Evolutionary conservation across 2,888 invertebrate species (phyloP), one percentile per base, ranked within the genome.

Genomic region (Agriopis marginaria): DNA sequence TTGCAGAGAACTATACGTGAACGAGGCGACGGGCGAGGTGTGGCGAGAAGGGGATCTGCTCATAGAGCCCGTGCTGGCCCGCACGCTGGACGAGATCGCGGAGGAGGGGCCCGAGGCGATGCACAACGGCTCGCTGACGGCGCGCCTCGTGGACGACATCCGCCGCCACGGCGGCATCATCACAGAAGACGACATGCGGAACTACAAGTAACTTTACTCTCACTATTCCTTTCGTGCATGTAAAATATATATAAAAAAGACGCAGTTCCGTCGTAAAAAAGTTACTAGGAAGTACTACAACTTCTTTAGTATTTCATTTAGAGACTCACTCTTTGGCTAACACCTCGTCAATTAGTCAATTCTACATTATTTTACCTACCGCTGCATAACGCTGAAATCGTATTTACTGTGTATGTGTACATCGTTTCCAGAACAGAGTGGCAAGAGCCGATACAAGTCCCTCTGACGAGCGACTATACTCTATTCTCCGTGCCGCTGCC

Each of bases 401-500:
- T 32, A 32, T 4, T 32, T 32, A 42, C 42, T 9, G 9, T 23
- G 8, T 50, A 23, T 23, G 3, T 9, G 3, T 10, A 5, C 9
- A 23, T n/a, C 51, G 14, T 56, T 56, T 56, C 42, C 81, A 96
- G 96, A 79, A 92, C 92, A 8, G 91, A 94, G 76, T 97, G 97
- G 97, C 94, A 95, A 81, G 90, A 95, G 0, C 96, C 97, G 1
- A 89, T 96, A 56, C 82, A 85, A 60, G 93, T 96, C 1, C 90
- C 93, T 8, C 77, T 97, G 0, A 91, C 95, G 0, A 95, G 94
- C 12, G 95, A 96, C 61, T 93, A 96, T 76, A 96, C 95, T 7
- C 91, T 99, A 39, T 97, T 96, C 87, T 96, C 98, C 0, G 94
- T 96, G 0, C 98, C 98, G 2, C 94, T 98, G 66, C 99, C 99